Evolutionary conservation across 2,888 invertebrate genomes (phyloP).

Genomic region (Cryptocephalus moraei): DNA sequence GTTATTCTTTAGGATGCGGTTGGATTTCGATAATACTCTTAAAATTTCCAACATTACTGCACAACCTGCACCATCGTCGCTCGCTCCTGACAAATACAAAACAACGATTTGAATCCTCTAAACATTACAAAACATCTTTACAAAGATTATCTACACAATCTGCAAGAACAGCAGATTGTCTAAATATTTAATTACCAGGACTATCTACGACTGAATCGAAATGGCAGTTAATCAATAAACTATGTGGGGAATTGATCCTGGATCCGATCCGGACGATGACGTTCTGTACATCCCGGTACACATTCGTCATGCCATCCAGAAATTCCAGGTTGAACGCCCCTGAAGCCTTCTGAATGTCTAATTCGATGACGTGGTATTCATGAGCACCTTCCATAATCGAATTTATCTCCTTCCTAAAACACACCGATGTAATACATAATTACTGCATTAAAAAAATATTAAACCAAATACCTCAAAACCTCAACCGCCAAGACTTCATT

Average conservation of each 20-base stretch:
- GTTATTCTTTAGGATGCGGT: conserved; percentile 56
- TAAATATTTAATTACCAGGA: conserved; percentile 47
- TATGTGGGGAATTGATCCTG: conserved; percentile 41
- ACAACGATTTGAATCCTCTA: too few species aligned
- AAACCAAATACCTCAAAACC: conserved; percentile 26
- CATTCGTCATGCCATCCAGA: conserved; percentile 61
- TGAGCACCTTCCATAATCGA: conserved; percentile 39
- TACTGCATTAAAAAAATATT: too few species aligned
- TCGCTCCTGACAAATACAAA: conserved; percentile 57
- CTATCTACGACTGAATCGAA: conserved; percentile 65
- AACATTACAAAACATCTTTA: too few species aligned
- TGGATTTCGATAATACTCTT: conserved; percentile 54
- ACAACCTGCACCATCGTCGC: conserved; percentile 84
- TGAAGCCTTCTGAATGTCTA: conserved; percentile 53
- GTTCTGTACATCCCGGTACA: conserved; percentile 58
- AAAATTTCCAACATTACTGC: conserved; percentile 77
- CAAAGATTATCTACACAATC: neutral
- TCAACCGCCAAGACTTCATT: conserved; percentile 53
- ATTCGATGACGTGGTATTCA: conserved; percentile 38
- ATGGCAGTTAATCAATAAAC: conserved; percentile 66
- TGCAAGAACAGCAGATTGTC: too few species aligned
- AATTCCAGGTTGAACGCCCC: conserved; percentile 61
- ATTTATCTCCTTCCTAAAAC: neutral
- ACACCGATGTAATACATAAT: too few species aligned
- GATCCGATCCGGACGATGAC: conserved; percentile 57